Evolutionary conservation across 2,888 invertebrate species (phyloP).

Genomic region (Oegoconia quadripuncta): DNA sequence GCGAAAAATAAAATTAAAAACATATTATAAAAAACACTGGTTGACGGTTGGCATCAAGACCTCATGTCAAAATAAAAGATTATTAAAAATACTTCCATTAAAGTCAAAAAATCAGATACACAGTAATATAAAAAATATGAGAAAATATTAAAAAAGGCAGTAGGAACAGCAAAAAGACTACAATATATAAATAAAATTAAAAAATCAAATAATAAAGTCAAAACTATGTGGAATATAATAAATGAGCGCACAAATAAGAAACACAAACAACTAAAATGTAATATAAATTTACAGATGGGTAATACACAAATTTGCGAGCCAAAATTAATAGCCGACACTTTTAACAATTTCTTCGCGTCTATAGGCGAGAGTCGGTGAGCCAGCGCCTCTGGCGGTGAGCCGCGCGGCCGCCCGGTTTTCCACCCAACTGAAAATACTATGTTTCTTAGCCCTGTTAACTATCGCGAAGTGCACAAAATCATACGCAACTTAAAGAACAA

Average conservation of each 20-base stretch:
- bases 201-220: conserved; percentile 9
- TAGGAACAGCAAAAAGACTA: conserved; percentile 7
- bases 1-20: conserved; percentile 2
- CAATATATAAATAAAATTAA: conserved; percentile 6
- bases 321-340: conserved; percentile 6
- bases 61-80: conserved; percentile 10
- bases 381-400: background rate
- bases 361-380: conserved; percentile 5
- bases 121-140: conserved; percentile 3
- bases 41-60: conserved; percentile 3
- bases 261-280: too few relatives aligned
- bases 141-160: conserved; percentile 12
- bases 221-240: too few relatives aligned
- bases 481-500: conserved; percentile 4
- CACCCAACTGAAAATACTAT: conserved; percentile 2
- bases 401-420: background rate
- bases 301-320: conserved; percentile 7
- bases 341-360: too few relatives aligned
- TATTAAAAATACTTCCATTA: conserved; percentile 7
- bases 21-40: conserved; percentile 1
- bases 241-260: too few relatives aligned
- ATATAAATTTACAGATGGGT: background rate
- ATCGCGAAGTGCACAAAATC: conserved; percentile 6
- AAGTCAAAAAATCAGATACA: conserved; percentile 3
- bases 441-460: conserved; percentile 4